Evolutionary conservation across 2,888 invertebrate species (phyloP).

Genomic region (Aphelenchoides bicaudatus): DNA sequence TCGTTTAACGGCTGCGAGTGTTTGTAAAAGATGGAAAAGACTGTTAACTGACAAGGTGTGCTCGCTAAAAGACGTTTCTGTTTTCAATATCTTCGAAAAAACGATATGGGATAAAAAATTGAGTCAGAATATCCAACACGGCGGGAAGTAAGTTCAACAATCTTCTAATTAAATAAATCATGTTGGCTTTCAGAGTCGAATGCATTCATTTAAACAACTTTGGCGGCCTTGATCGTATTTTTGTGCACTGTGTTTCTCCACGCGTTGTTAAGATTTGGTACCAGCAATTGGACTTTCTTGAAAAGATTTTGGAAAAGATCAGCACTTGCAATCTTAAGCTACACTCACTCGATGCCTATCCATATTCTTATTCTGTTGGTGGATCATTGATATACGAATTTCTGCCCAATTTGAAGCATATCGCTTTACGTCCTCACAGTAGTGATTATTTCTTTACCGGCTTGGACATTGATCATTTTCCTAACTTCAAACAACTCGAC

Average conservation of each 20-base stretch:
- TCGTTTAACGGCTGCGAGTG: conserved; percentile 26
- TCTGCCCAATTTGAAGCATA: conserved; percentile 29
- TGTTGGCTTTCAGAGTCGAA: conserved; percentile 16
- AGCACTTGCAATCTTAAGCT: conserved; percentile 22
- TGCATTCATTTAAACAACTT: neutral
- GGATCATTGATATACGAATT: conserved; percentile 25
- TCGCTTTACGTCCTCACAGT: conserved; percentile 35
- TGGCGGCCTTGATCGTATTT: conserved; percentile 9
- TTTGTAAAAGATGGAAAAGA: conserved; percentile 30
- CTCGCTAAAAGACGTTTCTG: conserved; percentile 30
- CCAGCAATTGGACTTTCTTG: conserved; percentile 20
- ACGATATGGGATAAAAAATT: conserved; percentile 25
- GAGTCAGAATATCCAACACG: conserved; percentile 26
- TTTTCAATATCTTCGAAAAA: conserved; percentile 30
- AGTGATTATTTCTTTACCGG: conserved; percentile 33
- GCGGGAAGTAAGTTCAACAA: conserved; percentile 21
- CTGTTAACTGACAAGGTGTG: conserved; percentile 31
- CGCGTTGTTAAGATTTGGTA: conserved; percentile 33
- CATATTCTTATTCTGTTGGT: conserved; percentile 32
- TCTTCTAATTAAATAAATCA: conserved; percentile 6
- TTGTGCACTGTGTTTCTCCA: conserved; percentile 22
- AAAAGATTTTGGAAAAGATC: conserved; percentile 21
- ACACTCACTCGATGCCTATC: conserved; percentile 33
- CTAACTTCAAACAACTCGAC: conserved; percentile 26
- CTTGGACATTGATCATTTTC: conserved; percentile 24